These are phyloP conservation scores for Paraplagusia blochii DNA, from an alignment of 2,113 vertebrate genomes.

Conservation along the genomic window DNA sequence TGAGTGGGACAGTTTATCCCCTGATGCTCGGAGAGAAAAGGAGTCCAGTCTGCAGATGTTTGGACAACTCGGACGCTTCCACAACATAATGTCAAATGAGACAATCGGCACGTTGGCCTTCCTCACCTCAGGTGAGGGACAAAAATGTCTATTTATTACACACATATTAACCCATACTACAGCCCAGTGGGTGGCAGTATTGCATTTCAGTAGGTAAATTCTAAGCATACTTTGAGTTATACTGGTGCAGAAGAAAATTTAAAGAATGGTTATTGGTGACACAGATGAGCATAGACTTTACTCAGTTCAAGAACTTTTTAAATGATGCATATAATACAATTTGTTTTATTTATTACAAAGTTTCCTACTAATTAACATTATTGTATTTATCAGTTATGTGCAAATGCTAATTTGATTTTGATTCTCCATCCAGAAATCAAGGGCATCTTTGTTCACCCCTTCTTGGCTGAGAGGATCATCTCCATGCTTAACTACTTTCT, in stretches of 20 bases:
- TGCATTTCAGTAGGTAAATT: too few species aligned
- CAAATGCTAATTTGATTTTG: not conserved
- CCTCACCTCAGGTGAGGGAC: slow-evolving; percentile 88
- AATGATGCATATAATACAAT: too few species aligned
- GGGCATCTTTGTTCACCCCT: slow-evolving; percentile 93
- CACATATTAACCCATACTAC: too few species aligned
- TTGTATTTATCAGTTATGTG: not conserved
- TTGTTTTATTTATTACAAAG: too few species aligned
- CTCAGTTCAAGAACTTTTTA: too few species aligned
- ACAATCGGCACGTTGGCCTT: slow-evolving; percentile 96
- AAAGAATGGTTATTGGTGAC: too few species aligned
- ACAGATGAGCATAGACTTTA: too few species aligned
- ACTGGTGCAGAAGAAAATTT: too few species aligned
- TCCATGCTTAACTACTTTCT: slow-evolving; percentile 99
- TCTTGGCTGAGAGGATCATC: slow-evolving; percentile 96
- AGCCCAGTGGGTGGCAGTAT: too few species aligned
- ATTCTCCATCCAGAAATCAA: slow-evolving; percentile 82
- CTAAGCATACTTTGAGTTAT: too few species aligned
- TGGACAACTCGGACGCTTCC: slow-evolving; percentile 95
- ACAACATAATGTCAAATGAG: slow-evolving; percentile 99
- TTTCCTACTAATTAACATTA: not conserved
- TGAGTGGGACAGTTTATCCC: slow-evolving; percentile 87
- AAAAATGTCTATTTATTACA: not conserved
- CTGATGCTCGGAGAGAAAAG: slow-evolving; percentile 89
- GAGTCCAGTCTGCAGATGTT: slow-evolving; percentile 96